Conservation (phyloP, 2,113 vertebrate genomes). For the Mesitornis unicolor region DNA sequence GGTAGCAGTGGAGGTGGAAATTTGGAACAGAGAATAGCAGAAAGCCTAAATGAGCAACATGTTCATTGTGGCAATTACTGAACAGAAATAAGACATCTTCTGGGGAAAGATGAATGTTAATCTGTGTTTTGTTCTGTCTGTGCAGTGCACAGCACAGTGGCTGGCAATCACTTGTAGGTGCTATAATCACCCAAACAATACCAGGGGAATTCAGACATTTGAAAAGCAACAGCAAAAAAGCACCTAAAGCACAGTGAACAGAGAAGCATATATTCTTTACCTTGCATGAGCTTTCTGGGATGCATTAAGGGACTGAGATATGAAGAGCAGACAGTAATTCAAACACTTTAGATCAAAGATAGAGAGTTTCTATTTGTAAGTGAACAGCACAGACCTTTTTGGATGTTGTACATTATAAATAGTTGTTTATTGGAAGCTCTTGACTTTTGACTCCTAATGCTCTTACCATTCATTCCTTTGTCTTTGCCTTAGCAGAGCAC, state of each 20-base stretch:
- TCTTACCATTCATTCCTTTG: not conserved
- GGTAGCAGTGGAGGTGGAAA: not conserved
- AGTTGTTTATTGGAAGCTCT: not conserved
- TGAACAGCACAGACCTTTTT: not conserved
- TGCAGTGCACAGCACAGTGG: fast-evolving
- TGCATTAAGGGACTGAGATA: not conserved
- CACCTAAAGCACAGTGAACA: not conserved
- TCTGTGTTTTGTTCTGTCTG: not conserved
- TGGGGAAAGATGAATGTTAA: not conserved
- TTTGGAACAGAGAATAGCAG: not conserved
- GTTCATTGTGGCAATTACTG: not conserved
- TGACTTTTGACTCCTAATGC: not conserved
- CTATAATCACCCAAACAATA: not conserved
- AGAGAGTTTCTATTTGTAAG: not conserved
- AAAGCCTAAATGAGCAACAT: not conserved
- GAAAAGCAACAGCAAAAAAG: not conserved
- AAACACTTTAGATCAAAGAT: not conserved
- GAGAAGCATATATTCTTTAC: not conserved
- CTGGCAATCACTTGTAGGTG: not conserved
- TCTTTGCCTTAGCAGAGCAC: not conserved
- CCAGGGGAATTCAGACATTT: not conserved
- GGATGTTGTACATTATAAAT: not conserved
- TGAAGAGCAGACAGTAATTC: not conserved
- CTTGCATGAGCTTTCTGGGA: not conserved
- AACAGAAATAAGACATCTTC: not conserved